Base-by-base conservation (phyloP, 2,888 invertebrate species). In the Argyra leucocephala region DNA sequence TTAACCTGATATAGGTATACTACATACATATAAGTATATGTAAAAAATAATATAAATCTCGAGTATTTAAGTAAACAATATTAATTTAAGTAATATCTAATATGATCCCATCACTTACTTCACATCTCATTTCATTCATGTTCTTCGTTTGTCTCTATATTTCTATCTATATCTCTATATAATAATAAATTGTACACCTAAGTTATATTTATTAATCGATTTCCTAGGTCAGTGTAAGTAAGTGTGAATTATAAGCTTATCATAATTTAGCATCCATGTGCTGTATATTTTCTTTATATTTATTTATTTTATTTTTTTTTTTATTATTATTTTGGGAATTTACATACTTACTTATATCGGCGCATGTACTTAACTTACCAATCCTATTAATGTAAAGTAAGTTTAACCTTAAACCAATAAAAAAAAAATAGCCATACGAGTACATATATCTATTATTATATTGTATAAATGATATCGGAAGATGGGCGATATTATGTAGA, bases 371-470 rank as follows among this genome's bases (percentile, higher is more conserved):
- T 2, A 5, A 18, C 48, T 15, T 48, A 48, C 48, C 48, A 48
- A 48, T 48, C 48, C 48, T 48, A 48, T n/a, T n/a, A 48, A 48
- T 48, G 48, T 48, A 48, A 48, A 48, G 48, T 48, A 48, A 48
- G n/a, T 48, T 48, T 48, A 48, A n/a, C n/a, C 48, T 48, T 48
- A 48, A 48, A 48, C 48, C n/a, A 48, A 48, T 48, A 48, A 48
- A 48, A 48, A 15, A 48, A 48, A 5, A 48, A 48, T n/a, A n/a
- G n/a, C n/a, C n/a, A n/a, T n/a, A n/a, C n/a, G n/a, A n/a, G n/a
- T n/a, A n/a, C n/a, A n/a, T n/a, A n/a, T n/a, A n/a, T n/a, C n/a
- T n/a, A n/a, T n/a, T n/a, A n/a, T n/a, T n/a, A n/a, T n/a, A n/a
- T n/a, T n/a, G n/a, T n/a, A n/a, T n/a, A n/a, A n/a, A 12, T 48